These are phyloP conservation scores for Cardinalis cardinalis DNA, from an alignment of 2,113 vertebrate species.

Conservation along the genomic window DNA sequence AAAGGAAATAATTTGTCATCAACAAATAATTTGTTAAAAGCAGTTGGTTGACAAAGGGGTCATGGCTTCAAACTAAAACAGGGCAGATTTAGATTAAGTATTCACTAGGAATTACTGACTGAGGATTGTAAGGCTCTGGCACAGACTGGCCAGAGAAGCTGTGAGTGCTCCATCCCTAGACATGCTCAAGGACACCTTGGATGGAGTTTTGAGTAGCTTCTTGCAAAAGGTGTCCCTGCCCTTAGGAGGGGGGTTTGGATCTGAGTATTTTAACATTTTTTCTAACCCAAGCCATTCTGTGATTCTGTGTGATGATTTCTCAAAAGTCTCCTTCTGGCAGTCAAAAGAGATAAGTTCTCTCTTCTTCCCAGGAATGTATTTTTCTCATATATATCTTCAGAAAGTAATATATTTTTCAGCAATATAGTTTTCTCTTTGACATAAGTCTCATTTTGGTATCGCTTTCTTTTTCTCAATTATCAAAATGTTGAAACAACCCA, in stretches of 20 bases:
- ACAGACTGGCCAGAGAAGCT: not conserved
- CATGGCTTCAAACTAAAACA: not conserved
- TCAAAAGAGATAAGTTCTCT: not conserved
- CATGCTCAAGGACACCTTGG: not conserved
- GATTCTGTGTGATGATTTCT: not conserved
- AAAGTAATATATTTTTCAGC: not conserved
- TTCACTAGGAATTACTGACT: not conserved
- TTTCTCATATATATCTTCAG: not conserved
- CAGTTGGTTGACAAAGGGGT: not conserved
- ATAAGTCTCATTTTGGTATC: not conserved
- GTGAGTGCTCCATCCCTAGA: not conserved
- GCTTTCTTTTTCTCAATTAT: not conserved
- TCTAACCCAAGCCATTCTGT: not conserved
- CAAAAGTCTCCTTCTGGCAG: not conserved
- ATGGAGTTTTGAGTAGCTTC: not conserved
- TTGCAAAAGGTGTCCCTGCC: not conserved
- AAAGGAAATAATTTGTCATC: not conserved
- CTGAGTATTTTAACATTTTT: not conserved
- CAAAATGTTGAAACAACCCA: not conserved
- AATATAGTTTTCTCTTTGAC: not conserved
- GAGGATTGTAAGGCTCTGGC: not conserved
- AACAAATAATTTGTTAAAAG: not conserved
- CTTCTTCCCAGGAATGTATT: not conserved
- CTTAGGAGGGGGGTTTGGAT: not conserved
- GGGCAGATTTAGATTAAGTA: not conserved